These are phyloP conservation scores for Platycnemis pennipes DNA, from an alignment of 2,888 invertebrate species.

Conservation along the genomic window DNA sequence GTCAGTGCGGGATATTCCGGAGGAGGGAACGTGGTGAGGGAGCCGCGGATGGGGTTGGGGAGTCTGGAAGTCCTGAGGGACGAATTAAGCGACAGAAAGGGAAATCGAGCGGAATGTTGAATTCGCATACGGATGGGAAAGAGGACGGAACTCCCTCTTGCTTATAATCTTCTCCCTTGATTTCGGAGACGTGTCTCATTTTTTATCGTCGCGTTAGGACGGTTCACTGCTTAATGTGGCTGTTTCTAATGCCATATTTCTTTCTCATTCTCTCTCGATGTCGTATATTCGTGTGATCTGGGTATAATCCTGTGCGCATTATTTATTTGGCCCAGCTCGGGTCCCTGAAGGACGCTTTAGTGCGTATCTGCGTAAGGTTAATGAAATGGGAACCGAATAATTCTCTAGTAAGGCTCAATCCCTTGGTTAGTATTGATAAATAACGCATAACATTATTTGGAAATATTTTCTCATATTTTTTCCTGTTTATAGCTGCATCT, in stretches of 20 bases:
- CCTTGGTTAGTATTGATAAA: too few relatives aligned
- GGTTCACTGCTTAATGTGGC: background rate
- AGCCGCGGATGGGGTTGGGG: background rate
- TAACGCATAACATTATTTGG: too few relatives aligned
- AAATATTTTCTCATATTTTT: too few relatives aligned
- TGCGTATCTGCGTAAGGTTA: background rate
- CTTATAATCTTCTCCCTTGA: slow-evolving; percentile 57
- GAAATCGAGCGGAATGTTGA: slow-evolving; percentile 67
- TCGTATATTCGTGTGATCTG: background rate
- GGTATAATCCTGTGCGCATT: background rate
- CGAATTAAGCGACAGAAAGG: slow-evolving; percentile 54
- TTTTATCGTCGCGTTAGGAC: background rate
- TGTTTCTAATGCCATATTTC: slow-evolving; percentile 17
- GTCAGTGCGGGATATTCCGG: too few relatives aligned
- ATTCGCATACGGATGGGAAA: slow-evolving; percentile 52
- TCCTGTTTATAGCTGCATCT: too few relatives aligned
- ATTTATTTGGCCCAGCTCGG: background rate
- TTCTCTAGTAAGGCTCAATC: background rate
- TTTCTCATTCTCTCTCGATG: background rate
- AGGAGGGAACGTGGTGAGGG: background rate
- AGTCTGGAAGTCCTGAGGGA: slow-evolving; percentile 32
- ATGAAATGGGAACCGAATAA: background rate
- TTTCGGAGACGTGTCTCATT: slow-evolving; percentile 54
- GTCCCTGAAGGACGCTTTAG: background rate
- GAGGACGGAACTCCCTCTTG: slow-evolving; percentile 32